These are phyloP conservation scores for Ernsta delagoae DNA, from an alignment of 2,888 invertebrate genomes.

Conservation along the genomic window DNA sequence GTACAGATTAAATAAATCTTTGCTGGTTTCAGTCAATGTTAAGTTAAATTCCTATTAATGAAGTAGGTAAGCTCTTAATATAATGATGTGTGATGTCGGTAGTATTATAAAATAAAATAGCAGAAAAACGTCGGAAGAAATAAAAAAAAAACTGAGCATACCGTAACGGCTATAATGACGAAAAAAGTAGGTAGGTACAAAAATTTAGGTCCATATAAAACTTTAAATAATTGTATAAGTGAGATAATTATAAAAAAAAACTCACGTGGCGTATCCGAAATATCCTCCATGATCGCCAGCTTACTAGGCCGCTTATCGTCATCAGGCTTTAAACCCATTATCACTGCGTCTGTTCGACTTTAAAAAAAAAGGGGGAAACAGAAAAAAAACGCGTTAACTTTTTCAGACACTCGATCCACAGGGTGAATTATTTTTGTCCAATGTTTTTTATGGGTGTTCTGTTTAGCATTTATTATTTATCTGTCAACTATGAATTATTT, in stretches of 20 bases:
- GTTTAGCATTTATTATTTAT: conserved; percentile 44
- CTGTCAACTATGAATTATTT: neutral
- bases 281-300: conserved; percentile 80
- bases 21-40: neutral
- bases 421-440: conserved; percentile 52
- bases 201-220: too few relatives aligned
- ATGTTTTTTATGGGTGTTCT: conserved; percentile 56
- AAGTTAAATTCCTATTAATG: neutral
- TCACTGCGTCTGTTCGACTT: conserved; percentile 56
- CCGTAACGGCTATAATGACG: too few relatives aligned
- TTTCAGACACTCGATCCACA: conserved; percentile 34
- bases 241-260: conserved; percentile 41
- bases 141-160: neutral
- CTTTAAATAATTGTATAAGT: too few relatives aligned
- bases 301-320: conserved; percentile 80
- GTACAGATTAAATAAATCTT: too few relatives aligned
- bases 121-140: neutral
- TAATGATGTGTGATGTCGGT: neutral
- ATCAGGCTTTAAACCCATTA: conserved; percentile 78
- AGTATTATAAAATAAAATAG: neutral
- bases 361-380: conserved; percentile 49
- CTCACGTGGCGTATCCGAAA: conserved; percentile 71
- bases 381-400: conserved; percentile 43
- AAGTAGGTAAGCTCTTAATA: neutral
- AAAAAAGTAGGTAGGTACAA: too few relatives aligned